These are phyloP conservation scores for Tipula confusa DNA, from an alignment of 2,888 invertebrate genomes.

Conservation along the genomic window DNA sequence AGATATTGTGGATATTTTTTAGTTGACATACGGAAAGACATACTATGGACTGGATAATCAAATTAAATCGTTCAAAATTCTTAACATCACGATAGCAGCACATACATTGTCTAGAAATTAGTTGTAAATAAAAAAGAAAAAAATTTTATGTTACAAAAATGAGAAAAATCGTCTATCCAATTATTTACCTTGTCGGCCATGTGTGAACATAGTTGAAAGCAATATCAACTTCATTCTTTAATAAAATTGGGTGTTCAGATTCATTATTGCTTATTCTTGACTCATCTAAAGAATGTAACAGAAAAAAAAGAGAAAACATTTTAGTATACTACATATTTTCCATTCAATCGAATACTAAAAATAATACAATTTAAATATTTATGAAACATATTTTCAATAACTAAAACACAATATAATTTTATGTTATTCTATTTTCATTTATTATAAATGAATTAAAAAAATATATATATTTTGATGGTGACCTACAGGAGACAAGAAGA, in stretches of 20 bases:
- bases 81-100: constrained; percentile 90
- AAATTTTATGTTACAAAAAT: constrained; percentile 33
- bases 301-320: constrained; percentile 32
- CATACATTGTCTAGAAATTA: constrained; percentile 79
- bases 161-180: constrained; percentile 15
- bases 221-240: constrained; percentile 75
- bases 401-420: background rate
- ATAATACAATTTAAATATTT: background rate
- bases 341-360: background rate
- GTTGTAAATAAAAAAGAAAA: constrained; percentile 31
- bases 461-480: constrained; percentile 33
- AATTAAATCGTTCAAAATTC: constrained; percentile 86
- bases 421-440: background rate
- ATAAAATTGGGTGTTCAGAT: constrained; percentile 68
- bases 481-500: constrained; percentile 81
- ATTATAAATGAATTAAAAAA: background rate
- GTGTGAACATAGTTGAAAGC: constrained; percentile 80
- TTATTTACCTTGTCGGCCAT: constrained; percentile 77
- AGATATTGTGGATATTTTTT: constrained; percentile 63
- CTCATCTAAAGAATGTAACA: constrained; percentile 62
- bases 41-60: constrained; percentile 81
- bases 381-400: background rate
- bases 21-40: constrained; percentile 78
- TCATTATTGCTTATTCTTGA: constrained; percentile 72
- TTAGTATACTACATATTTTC: background rate